Percentiles rank a stretch among this genome's conserved stretches.
These are phyloP conservation scores for Drosophila miranda DNA, from an alignment of 1,140 invertebrate species.

Conservation along the genomic window DNA sequence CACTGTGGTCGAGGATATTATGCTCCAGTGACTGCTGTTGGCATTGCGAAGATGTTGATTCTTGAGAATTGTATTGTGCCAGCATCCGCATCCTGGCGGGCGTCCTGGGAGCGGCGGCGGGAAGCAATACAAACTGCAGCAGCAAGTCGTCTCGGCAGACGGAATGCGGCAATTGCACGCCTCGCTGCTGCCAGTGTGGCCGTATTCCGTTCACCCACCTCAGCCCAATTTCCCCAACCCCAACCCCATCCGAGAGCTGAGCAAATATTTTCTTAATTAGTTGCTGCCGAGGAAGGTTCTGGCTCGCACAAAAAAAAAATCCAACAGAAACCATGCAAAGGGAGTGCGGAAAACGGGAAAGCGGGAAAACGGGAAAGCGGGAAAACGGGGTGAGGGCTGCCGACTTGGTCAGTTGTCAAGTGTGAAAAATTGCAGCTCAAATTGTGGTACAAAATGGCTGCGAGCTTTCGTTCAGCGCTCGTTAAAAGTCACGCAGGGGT, in stretches of 20 bases:
- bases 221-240: slow-evolving; percentile 21
- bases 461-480: slow-evolving; percentile 42
- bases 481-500: slow-evolving; percentile 77
- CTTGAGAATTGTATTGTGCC: slow-evolving; percentile 48
- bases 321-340: not conserved
- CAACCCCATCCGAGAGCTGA: slow-evolving; percentile 51
- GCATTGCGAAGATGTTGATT: slow-evolving; percentile 35
- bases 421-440: slow-evolving; percentile 78
- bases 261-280: slow-evolving; percentile 80
- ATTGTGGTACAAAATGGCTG: slow-evolving; percentile 78
- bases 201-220: slow-evolving; percentile 13
- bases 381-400: slow-evolving; percentile 3
- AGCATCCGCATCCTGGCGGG: not conserved
- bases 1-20: slow-evolving; percentile 17
- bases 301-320: not conserved
- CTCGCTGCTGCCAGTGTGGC: slow-evolving; percentile 36
- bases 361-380: not conserved
- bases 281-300: slow-evolving; percentile 33
- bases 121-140: slow-evolving; percentile 34
- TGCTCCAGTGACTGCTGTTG: slow-evolving; percentile 17
- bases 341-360: not conserved
- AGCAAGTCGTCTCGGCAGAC: slow-evolving; percentile 56
- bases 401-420: slow-evolving; percentile 67
- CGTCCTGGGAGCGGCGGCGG: slow-evolving; percentile 1
- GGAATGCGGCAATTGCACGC: slow-evolving; percentile 51